These are phyloP conservation scores for Chaetoderma sp. DNA, from an alignment of 2,888 invertebrate genomes.

Conservation along the genomic window DNA sequence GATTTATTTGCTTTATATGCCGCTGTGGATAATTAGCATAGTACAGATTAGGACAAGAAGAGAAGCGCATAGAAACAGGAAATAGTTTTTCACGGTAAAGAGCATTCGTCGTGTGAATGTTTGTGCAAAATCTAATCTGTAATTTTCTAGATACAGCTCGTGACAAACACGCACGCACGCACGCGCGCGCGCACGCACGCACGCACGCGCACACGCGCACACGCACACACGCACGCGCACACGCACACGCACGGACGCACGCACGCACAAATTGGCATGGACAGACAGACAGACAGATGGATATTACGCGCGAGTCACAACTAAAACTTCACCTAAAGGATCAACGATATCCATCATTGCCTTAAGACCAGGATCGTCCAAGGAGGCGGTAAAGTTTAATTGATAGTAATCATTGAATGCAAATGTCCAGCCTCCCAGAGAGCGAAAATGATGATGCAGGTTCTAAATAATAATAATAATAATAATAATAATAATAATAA, in stretches of 20 bases:
- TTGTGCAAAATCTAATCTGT: no score
- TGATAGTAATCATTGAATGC: constrained; percentile 57
- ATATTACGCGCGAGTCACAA: no score
- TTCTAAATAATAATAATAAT: constrained; percentile 38
- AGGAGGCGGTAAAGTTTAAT: constrained; percentile 47
- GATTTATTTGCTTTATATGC: no score
- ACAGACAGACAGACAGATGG: no score
- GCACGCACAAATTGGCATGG: background rate
- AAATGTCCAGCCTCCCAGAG: constrained; percentile 61
- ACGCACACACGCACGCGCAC: background rate
- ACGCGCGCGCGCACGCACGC: background rate
- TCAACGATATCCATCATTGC: constrained; percentile 52
- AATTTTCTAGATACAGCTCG: no score
- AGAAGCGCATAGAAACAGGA: background rate
- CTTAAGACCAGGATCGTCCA: constrained; percentile 47
- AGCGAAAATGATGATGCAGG: constrained; percentile 54
- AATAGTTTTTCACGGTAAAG: no score
- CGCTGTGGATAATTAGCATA: background rate
- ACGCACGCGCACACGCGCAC: background rate
- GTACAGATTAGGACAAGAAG: background rate
- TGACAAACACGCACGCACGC: background rate
- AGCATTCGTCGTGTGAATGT: no score
- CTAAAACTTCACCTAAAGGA: constrained; percentile 37
- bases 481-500: background rate
- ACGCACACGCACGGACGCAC: no score